Percentiles rank a stretch among this genome's conserved stretches.
phyloP scores from a whole-genome alignment of 2,888 invertebrate species.

The Agrochola lota region DNA sequence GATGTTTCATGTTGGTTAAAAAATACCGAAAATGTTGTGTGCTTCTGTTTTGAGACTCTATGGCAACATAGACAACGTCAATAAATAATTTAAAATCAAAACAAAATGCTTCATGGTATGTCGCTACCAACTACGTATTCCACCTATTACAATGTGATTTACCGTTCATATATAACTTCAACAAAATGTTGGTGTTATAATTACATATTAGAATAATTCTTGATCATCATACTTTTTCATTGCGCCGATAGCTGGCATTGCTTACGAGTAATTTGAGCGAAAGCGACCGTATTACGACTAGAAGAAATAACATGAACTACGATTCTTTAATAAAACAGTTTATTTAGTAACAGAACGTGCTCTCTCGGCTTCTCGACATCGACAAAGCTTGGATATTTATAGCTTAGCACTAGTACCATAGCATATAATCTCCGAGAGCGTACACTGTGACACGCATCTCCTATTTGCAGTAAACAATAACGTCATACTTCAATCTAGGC shows the following conservation, averaged over 20 bases:
- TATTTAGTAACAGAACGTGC: conserved; percentile 45
- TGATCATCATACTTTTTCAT: background rate
- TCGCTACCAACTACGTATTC: too few relatives aligned
- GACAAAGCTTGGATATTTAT: conserved; percentile 23
- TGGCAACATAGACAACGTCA: too few relatives aligned
- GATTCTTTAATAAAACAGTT: conserved; percentile 17
- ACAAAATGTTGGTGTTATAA: too few relatives aligned
- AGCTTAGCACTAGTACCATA: conserved; percentile 14
- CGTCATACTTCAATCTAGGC: conserved; percentile 74
- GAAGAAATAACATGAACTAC: conserved; percentile 1
- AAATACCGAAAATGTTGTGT: too few relatives aligned
- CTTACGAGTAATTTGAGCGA: background rate
- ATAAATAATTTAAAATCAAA: too few relatives aligned
- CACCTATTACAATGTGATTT: background rate
- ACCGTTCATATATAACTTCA: too few relatives aligned
- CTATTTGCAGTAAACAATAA: conserved; percentile 65
- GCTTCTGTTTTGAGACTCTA: too few relatives aligned
- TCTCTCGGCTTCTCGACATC: conserved; percentile 14
- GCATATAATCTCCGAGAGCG: conserved; percentile 35
- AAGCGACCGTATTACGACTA: background rate
- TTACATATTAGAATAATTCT: too few relatives aligned
- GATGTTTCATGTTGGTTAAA: too few relatives aligned
- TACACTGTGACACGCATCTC: conserved; percentile 41
- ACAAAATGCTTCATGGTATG: too few relatives aligned
- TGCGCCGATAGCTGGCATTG: conserved; percentile 11